A percentile compares a stretch with the other conserved stretches of the same genome.
Conservation (phyloP, 1,140 invertebrate species). For the Manduca sexta region DNA sequence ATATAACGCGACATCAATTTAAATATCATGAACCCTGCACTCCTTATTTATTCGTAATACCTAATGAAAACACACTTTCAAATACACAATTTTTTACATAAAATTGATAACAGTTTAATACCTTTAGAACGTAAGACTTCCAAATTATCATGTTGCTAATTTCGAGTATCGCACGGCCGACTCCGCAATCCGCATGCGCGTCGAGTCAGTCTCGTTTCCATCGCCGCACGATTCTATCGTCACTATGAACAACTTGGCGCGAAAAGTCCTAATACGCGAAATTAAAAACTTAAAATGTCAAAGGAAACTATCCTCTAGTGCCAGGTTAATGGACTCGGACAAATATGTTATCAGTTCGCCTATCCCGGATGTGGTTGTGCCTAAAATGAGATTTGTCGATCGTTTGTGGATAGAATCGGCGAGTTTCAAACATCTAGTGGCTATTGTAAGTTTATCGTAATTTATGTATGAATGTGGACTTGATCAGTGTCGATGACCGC, state of each 20-base stretch:
- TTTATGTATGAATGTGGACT: neutral
- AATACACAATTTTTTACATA: too few species aligned
- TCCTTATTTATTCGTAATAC: too few species aligned
- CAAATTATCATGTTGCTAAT: neutral
- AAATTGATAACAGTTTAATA: too few species aligned
- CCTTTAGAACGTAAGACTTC: too few species aligned
- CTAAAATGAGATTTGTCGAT: constrained; percentile 46
- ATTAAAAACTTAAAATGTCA: constrained; percentile 44
- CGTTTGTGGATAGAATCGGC: constrained; percentile 34
- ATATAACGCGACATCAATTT: too few species aligned
- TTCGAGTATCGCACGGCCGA: neutral
- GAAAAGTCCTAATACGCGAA: constrained; percentile 45
- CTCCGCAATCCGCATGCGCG: neutral
- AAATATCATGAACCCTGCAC: too few species aligned
- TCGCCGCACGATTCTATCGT: constrained; percentile 13
- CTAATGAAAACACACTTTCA: too few species aligned
- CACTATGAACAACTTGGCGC: constrained; percentile 33
- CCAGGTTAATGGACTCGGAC: constrained; percentile 29
- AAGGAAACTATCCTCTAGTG: constrained; percentile 36
- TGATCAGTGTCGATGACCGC: too few species aligned
- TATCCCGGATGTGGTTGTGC: constrained; percentile 40
- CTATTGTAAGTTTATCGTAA: constrained; percentile 44
- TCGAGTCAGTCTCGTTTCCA: neutral
- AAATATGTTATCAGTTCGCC: constrained; percentile 47
- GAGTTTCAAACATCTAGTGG: constrained; percentile 40